Percentiles rank a stretch among this genome's conserved stretches.
Conservation (phyloP, 2,797 vertebrate genomes). For the Eurystomus glaucurus region DNA sequence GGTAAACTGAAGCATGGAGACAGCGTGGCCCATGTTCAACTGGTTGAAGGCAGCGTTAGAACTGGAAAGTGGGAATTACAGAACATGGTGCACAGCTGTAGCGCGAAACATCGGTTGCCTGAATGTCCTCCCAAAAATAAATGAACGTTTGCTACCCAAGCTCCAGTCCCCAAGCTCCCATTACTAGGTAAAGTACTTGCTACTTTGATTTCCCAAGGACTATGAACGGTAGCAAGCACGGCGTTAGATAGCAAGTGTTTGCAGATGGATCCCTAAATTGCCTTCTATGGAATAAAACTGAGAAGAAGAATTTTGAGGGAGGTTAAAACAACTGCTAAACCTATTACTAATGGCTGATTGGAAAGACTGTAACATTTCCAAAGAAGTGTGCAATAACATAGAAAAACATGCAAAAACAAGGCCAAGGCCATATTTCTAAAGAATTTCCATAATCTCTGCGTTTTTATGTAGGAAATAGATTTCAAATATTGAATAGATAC, state of each 20-base stretch:
- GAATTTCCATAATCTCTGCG: background rate
- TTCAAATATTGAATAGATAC: background rate
- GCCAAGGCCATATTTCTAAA: slow-evolving; percentile 15
- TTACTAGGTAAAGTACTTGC: background rate
- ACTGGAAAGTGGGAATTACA: background rate
- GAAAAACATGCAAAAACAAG: slow-evolving; percentile 21
- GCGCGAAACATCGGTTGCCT: background rate
- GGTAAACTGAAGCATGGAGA: background rate
- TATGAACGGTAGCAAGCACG: background rate
- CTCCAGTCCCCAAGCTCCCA: background rate
- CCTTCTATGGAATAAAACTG: slow-evolving; percentile 22
- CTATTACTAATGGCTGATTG: slow-evolving; percentile 11
- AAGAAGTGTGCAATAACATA: background rate
- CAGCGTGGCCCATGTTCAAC: background rate
- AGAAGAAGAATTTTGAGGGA: slow-evolving; percentile 6
- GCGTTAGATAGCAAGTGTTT: background rate
- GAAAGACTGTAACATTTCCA: slow-evolving; percentile 24
- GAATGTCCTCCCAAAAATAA: background rate
- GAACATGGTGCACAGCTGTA: background rate
- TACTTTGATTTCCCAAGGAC: background rate
- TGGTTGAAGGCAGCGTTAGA: background rate
- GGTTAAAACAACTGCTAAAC: slow-evolving; percentile 44
- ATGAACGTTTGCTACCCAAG: background rate
- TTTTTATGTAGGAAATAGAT: slow-evolving; percentile 26
- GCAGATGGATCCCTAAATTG: background rate